Evolutionary conservation across 2,888 invertebrate species (phyloP).

Genomic region (Suillia variegata): DNA sequence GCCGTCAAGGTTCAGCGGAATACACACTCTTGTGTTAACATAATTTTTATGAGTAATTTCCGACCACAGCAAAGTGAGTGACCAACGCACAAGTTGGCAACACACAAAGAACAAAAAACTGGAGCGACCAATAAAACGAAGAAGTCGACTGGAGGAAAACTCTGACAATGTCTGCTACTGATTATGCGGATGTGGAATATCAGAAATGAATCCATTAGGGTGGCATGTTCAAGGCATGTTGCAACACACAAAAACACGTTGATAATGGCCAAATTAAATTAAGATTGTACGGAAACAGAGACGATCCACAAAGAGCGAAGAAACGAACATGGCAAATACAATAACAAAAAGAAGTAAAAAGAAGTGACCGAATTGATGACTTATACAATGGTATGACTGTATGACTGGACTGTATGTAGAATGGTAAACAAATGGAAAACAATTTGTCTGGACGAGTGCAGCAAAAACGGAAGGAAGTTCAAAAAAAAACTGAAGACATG

Average conservation of each 20-base stretch:
- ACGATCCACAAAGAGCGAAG: neutral
- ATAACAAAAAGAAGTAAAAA: no score
- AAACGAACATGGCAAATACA: neutral
- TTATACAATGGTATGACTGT: no score
- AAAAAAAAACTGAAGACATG: no score
- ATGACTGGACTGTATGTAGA: no score
- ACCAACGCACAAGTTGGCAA: neutral
- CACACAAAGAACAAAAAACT: neutral
- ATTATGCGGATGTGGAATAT: constrained; percentile 24
- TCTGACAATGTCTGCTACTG: constrained; percentile 38
- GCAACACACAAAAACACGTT: constrained; percentile 13
- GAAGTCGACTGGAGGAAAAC: no score
- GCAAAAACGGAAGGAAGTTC: no score
- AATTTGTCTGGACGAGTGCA: no score
- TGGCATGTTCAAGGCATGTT: constrained; percentile 32
- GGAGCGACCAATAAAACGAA: neutral
- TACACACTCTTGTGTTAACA: constrained; percentile 33
- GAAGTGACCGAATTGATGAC: no score
- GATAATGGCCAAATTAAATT: constrained; percentile 46
- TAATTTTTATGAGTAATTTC: constrained; percentile 52
- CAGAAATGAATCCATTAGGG: constrained; percentile 40
- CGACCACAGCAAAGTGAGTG: no score
- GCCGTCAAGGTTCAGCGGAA: neutral
- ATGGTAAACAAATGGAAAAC: no score
- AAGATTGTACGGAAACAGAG: constrained; percentile 35